Evolutionary conservation across 2,113 vertebrate species (phyloP), one percentile per base, ranked within the genome.

Genomic region (Microcebus lehilahytsara): DNA sequence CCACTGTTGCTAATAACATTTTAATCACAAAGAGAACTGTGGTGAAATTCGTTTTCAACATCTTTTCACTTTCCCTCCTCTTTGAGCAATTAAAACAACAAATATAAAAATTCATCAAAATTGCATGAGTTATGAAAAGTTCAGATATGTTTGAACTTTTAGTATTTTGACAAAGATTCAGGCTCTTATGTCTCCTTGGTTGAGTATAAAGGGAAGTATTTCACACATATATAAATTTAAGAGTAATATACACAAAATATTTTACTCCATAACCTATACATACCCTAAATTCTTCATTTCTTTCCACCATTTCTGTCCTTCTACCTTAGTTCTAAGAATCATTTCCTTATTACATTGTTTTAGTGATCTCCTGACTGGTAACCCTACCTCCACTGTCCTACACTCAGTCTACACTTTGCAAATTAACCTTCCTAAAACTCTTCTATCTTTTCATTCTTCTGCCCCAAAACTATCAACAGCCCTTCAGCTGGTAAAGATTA

Each of bases 401-500:
- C 14, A n/a, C 19, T 88, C 53, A 20, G 8, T 69, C 60, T 78
- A 17, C 6, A 0, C 27, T 66, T 93, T 75, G 53, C n/a, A 96
- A 89, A 67, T 56, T 89, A 77, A n/a, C 74, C 13, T 30, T 46
- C n/a, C 75, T 53, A 37, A 74, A 96, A 58, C 40, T 51, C 30
- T 91, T 75, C 34, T 69, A 2, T 42, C 37, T 87, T 86, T 93
- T 93, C 23, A 67, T 75, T 80, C 5, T 42, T 12, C 0, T 34
- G 11, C 23, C 84, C 51, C 66, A 2, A 79, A 84, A 66, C 56
- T 11, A 67, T 89, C 81, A 72, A 22, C 79, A 95, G 67, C 23
- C n/a, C 53, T 97, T 85, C 51, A 83, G 10, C 84, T 74, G n/a
- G 42, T 51, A 93, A 42, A 53, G 30, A 84, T 96, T 85, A 92